Evolutionary conservation across 1,140 invertebrate species (phyloP), one percentile per base, ranked within the genome.

Genomic region (Antheraea mylitta): DNA sequence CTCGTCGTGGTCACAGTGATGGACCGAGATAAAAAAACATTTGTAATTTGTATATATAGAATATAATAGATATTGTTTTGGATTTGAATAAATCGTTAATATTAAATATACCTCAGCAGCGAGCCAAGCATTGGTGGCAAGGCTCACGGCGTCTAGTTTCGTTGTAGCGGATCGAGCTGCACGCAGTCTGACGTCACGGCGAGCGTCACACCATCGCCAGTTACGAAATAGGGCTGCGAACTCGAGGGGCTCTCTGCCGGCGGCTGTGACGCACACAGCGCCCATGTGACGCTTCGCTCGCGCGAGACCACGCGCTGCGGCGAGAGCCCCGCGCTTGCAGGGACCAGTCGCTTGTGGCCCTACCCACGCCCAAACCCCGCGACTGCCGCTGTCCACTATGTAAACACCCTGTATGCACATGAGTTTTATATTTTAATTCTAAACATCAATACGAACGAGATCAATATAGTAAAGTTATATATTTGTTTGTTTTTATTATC

Each of bases 281-380:
- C 94, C 94, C 0, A 95, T 94, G 83, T 98, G 97, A 30, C 95
- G 95, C 79, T 98, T 98, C 83, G 98, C 98, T 63, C 96, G 96
- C 0, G 98, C 95, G 82, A 98, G 98, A 0, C 97, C 97, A 19
- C 98, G 94, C 0, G 97, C 97, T 80, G 53, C 96, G 94, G 74
- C 95, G 91, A 83, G 94, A 94, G 13, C 98, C 95, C 60, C 97
- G 94, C 95, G 5, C 96, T 97, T 22, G 96, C 95, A 97, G 96
- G 98, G 13, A 96, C 94, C 96, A 95, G 98, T 77, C 96, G 95
- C 22, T 95, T 96, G 13, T 94, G 94, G 94, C 0, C 98, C 98
- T 8, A 98, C 96, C 98, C 98, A 99, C 2, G 98, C 96, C 97
- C 98, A 99, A 68, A 99, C 95, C 0, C 97, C 97, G 1, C 96